Evolutionary conservation across 2,888 invertebrate species (phyloP), one percentile per base, ranked within the genome.

Genomic region (Merodon equestris): DNA sequence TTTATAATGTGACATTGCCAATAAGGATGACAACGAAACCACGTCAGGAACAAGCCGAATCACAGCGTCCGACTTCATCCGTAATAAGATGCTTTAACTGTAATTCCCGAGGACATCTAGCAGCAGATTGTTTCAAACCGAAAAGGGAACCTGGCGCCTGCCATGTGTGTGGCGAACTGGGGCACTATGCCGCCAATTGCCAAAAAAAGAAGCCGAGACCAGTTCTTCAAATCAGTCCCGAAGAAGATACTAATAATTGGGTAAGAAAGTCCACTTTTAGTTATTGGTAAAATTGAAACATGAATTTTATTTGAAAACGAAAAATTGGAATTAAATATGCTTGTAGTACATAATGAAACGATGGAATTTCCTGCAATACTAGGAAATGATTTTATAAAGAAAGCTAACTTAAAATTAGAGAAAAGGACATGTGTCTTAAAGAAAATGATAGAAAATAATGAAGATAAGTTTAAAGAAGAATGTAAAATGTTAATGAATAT

Each of bases 81-180:
- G 27, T 4, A 27, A 48, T 47, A 17, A 17, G 27, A 27, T 27
- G 27, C 27, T 27, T 7, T 7, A 27, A 27, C 27, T 27, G 27
- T 7, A 27, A 27, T 7, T 7, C 27, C 7, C 27, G 27, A 27
- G 27, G 27, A 27, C 27, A 7, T 27, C 27, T 27, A 27, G 27
- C 27, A 27, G 27, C 27, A 27, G 27, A 27, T 7, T 27, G 27
- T 18, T 27, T n/a, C 7, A 27, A 27, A 7, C 27, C 27, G 27
- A 27, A 27, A 15, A 27, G 60, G n/a, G 50, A 79, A 45, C 61
- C 60, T 38, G 57, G 42, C 45, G 67, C 67, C 7, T 56, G 56
- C 15, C 56, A 66, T 19, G 56, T 57, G 18, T 67, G 57, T n/a
- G 50, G 42, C 19, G 50, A 50, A 15, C 48, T 67, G 48, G 67